Evolutionary conservation across 2,113 vertebrate species (phyloP).

Genomic region (Talpa occidentalis): DNA sequence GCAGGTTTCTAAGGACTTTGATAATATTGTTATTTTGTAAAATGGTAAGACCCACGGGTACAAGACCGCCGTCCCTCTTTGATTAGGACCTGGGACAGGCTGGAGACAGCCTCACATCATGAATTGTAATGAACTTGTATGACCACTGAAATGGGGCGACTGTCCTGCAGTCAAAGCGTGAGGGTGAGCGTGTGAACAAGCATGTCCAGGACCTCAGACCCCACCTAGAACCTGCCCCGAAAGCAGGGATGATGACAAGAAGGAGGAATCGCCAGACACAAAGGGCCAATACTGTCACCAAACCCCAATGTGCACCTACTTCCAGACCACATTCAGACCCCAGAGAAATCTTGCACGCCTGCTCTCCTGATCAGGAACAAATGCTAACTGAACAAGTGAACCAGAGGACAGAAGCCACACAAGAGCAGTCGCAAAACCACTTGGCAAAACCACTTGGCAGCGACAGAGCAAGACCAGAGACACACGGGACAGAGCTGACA

Average conservation of each 20-base stretch:
- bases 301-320: not conserved
- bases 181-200: not conserved
- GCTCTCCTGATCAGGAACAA: not conserved
- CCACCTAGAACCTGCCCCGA: not conserved
- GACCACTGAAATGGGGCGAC: not conserved
- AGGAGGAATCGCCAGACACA: not conserved
- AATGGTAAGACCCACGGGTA: not conserved
- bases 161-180: not conserved
- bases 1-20: not conserved
- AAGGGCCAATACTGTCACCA: not conserved
- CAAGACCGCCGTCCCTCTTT: not conserved
- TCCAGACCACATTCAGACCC: not conserved
- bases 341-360: not conserved
- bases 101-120: not conserved
- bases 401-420: too few relatives aligned
- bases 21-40: not conserved
- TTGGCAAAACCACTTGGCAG: accelerated
- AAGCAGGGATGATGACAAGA: not conserved
- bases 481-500: not conserved
- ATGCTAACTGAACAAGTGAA: not conserved
- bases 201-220: not conserved
- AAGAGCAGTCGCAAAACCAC: accelerated
- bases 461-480: not conserved
- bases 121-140: not conserved
- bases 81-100: not conserved